These are phyloP conservation scores for Tenualosa ilisha DNA, from an alignment of 2,797 vertebrate genomes.

Conservation along the genomic window DNA sequence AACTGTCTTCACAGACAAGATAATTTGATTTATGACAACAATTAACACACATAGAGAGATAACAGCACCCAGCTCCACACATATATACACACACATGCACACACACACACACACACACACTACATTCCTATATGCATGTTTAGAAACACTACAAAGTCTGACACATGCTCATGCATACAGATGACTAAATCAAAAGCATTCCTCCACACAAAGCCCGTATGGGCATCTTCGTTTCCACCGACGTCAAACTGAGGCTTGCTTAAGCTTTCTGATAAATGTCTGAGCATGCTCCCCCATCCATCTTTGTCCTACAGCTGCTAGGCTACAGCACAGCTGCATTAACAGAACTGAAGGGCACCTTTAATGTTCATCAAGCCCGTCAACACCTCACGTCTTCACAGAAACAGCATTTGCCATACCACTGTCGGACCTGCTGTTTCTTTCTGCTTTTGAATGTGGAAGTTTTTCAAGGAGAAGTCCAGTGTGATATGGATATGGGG, in stretches of 20 bases:
- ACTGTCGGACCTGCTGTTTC: too few relatives aligned
- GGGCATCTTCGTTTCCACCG: neutral
- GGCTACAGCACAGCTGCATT: neutral
- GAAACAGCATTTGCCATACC: too few relatives aligned
- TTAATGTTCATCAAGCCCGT: neutral
- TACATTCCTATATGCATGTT: neutral
- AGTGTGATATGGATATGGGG: too few relatives aligned
- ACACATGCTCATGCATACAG: neutral
- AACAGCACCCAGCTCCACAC: neutral
- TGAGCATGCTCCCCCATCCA: neutral
- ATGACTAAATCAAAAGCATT: neutral
- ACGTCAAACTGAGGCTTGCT: neutral
- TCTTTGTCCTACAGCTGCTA: neutral
- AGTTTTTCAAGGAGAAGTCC: too few relatives aligned
- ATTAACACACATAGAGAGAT: neutral
- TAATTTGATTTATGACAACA: constrained; percentile 5
- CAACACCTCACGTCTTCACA: neutral
- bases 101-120: neutral
- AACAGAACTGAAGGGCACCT: neutral
- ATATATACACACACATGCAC: neutral
- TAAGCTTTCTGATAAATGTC: neutral
- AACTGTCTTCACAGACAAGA: neutral
- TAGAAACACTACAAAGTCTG: neutral
- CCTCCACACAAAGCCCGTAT: neutral
- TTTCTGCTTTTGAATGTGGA: too few relatives aligned